Percentiles rank a stretch among this genome's conserved stretches.
Evolutionary conservation across 2,888 invertebrate species (phyloP).

Genomic region (Trypoxylon attenuatum): DNA sequence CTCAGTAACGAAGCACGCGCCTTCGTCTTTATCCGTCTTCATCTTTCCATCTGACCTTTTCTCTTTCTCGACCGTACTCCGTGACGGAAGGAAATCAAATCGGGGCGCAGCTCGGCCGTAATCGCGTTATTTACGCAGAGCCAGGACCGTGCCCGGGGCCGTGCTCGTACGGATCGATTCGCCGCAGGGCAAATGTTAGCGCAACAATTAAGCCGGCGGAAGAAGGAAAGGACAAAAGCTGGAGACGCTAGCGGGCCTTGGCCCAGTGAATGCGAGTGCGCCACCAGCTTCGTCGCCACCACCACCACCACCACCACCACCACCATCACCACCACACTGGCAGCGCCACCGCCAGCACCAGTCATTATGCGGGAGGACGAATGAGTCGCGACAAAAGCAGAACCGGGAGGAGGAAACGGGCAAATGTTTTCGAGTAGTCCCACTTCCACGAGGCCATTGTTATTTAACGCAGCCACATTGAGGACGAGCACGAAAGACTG

Average conservation of each 20-base stretch:
- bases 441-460: conserved; percentile 56
- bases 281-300: conserved; percentile 46
- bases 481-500: conserved; percentile 33
- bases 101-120: conserved; percentile 15
- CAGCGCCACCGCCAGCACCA: conserved; percentile 42
- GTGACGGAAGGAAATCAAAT: conserved; percentile 24
- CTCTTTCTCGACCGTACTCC: background rate
- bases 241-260: conserved; percentile 35
- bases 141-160: conserved; percentile 38
- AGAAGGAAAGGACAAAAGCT: conserved; percentile 44
- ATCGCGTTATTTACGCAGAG: background rate
- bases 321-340: too few relatives aligned
- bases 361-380: conserved; percentile 59
- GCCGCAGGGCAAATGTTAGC: conserved; percentile 51
- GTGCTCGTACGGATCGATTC: conserved; percentile 39
- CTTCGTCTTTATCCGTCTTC: too few relatives aligned
- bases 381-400: conserved; percentile 59
- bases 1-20: too few relatives aligned
- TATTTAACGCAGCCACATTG: conserved; percentile 52
- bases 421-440: conserved; percentile 58
- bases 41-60: too few relatives aligned
- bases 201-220: conserved; percentile 54
- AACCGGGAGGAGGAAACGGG: conserved; percentile 41
- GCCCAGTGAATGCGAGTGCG: conserved; percentile 47
- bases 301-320: conserved; percentile 15